Evolutionary conservation across 2,888 invertebrate genomes (phyloP), one percentile per base, ranked within the genome.

Genomic region (Drosophila histrio): DNA sequence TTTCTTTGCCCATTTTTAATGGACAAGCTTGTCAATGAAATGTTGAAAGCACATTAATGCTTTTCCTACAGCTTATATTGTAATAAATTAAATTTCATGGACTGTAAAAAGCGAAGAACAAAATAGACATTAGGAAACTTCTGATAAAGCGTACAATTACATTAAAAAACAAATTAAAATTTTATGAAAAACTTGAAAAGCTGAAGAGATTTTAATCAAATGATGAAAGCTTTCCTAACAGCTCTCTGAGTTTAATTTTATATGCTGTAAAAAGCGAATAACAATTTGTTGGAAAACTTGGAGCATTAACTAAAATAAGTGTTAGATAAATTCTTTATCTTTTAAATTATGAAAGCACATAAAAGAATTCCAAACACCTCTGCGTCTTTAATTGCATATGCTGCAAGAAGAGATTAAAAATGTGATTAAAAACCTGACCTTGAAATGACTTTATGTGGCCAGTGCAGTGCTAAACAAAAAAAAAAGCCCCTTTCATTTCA

Each of bases 401-500:
- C 30, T 13, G 6, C 30, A 17, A 44, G 17, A 17, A 44, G n/a
- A 44, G 24, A 26, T 17, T 11, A 3, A 15, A 28, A 21, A 17
- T 26, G 21, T 39, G n/a, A 36, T 17, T 11, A 38, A 2, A 19
- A 38, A n/a, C 8, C 8, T 36, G 66, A 52, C 74, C 74, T 68
- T 72, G 62, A 61, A 61, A 61, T 47, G n/a, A 46, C 30, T 69
- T 47, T 22, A 63, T 36, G 28, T 36, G 4, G 53, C 36, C 47
- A n/a, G 32, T 63, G 50, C 9, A 1, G n/a, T 15, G 4, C 19
- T n/a, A 19, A 61, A 24, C 9, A 8, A 8, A 36, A 46, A 21
- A 22, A 49, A 21, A 8, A 5, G 9, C 19, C 30, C 46, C 32
- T 44, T 57, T 62, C 28, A 65, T 77, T 80, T 60, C 63, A 24